These are phyloP conservation scores for Diplosoma virens DNA, from an alignment of 23 tunicate genomes.

Conservation along the genomic window DNA sequence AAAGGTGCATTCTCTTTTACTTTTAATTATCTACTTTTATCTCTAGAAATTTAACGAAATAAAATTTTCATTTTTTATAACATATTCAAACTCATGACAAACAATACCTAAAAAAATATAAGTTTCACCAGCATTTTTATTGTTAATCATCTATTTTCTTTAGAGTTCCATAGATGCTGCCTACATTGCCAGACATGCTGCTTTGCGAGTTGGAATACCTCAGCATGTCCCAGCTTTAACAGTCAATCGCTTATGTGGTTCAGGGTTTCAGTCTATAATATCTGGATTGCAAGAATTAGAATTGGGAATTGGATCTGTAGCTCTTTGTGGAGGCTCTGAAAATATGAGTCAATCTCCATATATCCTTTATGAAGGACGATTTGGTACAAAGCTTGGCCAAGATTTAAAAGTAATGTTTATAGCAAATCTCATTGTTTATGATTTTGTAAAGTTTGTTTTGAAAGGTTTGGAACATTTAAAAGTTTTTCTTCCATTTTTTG, in stretches of 20 bases:
- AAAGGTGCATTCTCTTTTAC: no score
- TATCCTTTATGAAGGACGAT: constrained; percentile 63
- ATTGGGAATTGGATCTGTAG: constrained; percentile 73
- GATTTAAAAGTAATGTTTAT: constrained; percentile 73
- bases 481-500: no score
- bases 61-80: no score
- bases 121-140: no score
- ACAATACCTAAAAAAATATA: no score
- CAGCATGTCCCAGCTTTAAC: constrained; percentile 79
- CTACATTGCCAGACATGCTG: constrained; percentile 95
- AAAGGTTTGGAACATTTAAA: no score
- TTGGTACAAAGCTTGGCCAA: constrained; percentile 89
- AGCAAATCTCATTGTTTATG: no score
- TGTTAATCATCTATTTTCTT: not conserved
- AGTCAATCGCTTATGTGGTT: constrained; percentile 97
- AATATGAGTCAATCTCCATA: constrained; percentile 98
- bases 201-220: constrained; percentile 70
- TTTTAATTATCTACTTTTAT: no score
- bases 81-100: no score
- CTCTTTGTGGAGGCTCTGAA: constrained; percentile 97
- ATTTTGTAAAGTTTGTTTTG: no score
- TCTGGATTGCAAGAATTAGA: constrained; percentile 90
- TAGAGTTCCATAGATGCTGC: constrained; percentile 96
- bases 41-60: no score
- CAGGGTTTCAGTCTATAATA: constrained; percentile 92